phyloP scores from a whole-genome alignment of 2,888 invertebrate genomes.

The Synanthedon vespiformis region DNA sequence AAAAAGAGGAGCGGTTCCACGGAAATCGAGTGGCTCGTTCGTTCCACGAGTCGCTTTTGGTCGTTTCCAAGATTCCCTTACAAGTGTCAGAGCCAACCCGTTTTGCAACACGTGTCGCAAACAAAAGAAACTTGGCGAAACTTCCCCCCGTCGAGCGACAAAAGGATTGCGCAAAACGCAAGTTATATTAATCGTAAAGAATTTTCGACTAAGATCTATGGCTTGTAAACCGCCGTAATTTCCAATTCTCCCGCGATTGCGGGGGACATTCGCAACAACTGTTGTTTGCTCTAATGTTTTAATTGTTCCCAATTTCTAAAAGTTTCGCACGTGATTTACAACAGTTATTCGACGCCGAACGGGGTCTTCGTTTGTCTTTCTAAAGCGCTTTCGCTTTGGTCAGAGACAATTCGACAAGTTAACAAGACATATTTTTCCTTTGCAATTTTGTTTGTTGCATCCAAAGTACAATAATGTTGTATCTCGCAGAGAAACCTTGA shows the following conservation, averaged over 20 bases:
- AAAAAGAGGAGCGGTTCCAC: constrained; percentile 24
- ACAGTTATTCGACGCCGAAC: constrained; percentile 47
- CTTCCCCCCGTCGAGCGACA: constrained; percentile 41
- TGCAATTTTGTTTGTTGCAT: too few relatives aligned
- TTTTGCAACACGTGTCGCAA: constrained; percentile 66
- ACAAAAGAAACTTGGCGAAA: constrained; percentile 61
- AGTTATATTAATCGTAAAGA: constrained; percentile 68
- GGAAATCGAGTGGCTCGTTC: constrained; percentile 38
- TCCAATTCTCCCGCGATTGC: constrained; percentile 64
- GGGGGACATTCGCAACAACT: constrained; percentile 66
- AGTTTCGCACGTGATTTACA: constrained; percentile 61
- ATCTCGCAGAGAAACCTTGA: too few relatives aligned
- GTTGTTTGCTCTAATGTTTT: constrained; percentile 66
- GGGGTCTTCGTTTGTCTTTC: constrained; percentile 27
- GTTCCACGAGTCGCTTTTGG: constrained; percentile 27
- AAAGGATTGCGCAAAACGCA: constrained; percentile 57
- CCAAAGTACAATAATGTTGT: too few relatives aligned
- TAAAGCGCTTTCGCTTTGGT: constrained; percentile 12
- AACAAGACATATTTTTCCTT: background rate
- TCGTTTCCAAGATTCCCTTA: constrained; percentile 40
- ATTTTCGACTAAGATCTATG: constrained; percentile 66
- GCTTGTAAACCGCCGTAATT: constrained; percentile 63
- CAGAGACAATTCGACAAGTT: background rate
- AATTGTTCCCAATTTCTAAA: constrained; percentile 68
- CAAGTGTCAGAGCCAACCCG: constrained; percentile 64